Evolutionary conservation across 2,888 invertebrate species (phyloP), one percentile per base, ranked within the genome.

Genomic region (Heliconius cydno): DNA sequence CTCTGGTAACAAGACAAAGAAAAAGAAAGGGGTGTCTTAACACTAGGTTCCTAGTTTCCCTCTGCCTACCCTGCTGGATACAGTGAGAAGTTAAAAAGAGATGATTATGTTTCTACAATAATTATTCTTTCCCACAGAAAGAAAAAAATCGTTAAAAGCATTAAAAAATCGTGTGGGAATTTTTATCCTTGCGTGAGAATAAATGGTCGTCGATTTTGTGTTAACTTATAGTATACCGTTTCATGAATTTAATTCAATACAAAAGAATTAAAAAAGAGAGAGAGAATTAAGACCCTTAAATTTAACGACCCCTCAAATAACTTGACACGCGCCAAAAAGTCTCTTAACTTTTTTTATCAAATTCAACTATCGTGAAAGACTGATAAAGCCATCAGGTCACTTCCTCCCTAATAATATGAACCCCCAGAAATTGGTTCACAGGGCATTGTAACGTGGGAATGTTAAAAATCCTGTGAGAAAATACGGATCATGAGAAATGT

Each of bases 361-460:
- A 25, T 57, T 73, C 41, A 75, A 41, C 75, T 65, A 65, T 66
- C 28, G 28, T 41, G 63, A 30, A 65, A 41, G 25, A 28, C 75
- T 75, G 65, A 75, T 75, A 75, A 63, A 66, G 38, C 25, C 41
- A 63, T 75, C 22, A 46, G 6, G 12, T 22, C 63, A 74, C 75
- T 75, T 75, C 65, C 65, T 73, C 60, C 34, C 60, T 60, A 3
- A 60, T 73, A 28, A 28, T 25, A 25, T 4, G 65, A 41, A 25
- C 75, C 65, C 65, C 65, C 30, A 41, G 38, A 22, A 63, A 46
- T 41, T 66, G 41, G 65, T 80, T 80, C 80, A 74, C 77, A 77
- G 30, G 15, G 74, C 41, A 46, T 25, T 68, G 25, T 70, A 65
- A 63, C 74, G 77, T 80, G 74, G 77, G 77, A 80, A 80, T 70